A percentile compares a stretch with the other conserved stretches of the same genome.
These are phyloP conservation scores for Eupeodes latifasciatus DNA, from an alignment of 2,888 invertebrate genomes.

Conservation along the genomic window DNA sequence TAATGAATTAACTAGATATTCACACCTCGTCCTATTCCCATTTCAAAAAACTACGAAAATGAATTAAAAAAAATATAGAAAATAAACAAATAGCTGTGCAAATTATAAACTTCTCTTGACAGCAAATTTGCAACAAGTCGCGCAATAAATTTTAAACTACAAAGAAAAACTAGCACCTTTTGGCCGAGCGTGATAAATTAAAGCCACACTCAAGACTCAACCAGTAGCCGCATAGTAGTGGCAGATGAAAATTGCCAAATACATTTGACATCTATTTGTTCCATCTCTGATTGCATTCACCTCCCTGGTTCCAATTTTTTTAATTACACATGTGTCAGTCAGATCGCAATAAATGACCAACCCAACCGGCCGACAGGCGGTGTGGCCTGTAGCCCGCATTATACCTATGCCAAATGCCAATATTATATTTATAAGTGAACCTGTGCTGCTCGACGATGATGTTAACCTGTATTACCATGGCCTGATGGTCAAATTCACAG, in stretches of 20 bases:
- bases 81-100: conserved; percentile 6
- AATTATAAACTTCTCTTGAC: conserved; percentile 38
- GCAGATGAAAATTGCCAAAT: conserved; percentile 71
- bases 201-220: conserved; percentile 28
- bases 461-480: conserved; percentile 1
- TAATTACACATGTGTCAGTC: conserved; percentile 71
- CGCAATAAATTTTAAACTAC: conserved; percentile 37
- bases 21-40: not conserved
- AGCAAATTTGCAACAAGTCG: conserved; percentile 44
- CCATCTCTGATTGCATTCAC: conserved; percentile 45
- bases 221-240: conserved; percentile 35
- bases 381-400: not conserved
- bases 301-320: conserved; percentile 53
- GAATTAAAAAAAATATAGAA: not conserved
- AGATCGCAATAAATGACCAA: conserved; percentile 56
- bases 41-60: not conserved
- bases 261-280: conserved; percentile 58
- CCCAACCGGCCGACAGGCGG: conserved; percentile 21
- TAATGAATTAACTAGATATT: conserved; percentile 36
- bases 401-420: conserved; percentile 38
- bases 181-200: conserved; percentile 53
- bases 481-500: conserved; percentile 7
- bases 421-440: conserved; percentile 39
- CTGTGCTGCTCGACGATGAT: conserved; percentile 23
- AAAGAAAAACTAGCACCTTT: conserved; percentile 35